Conservation (phyloP, 2,888 invertebrate species). For the Synanthedon andrenaeformis region DNA sequence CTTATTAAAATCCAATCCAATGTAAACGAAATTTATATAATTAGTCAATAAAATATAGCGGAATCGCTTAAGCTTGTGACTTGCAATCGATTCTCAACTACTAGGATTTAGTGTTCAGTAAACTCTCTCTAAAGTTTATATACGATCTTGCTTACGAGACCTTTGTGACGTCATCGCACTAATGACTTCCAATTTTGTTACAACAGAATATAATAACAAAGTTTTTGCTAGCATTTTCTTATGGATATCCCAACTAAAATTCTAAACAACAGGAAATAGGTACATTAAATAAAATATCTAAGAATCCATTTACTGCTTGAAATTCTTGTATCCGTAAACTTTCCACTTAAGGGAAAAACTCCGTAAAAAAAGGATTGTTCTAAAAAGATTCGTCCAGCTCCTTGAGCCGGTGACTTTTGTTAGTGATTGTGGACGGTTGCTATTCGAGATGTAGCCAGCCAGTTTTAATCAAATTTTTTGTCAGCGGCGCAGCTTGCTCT, state of each 20-base stretch:
- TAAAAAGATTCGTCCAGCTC: not conserved
- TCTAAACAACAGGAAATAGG: too few relatives aligned
- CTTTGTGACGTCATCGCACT: not conserved
- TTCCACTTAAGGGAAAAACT: not conserved
- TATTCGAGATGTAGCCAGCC: conserved; percentile 2
- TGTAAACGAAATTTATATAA: too few relatives aligned
- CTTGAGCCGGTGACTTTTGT: conserved; percentile 10
- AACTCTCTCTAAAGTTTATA: not conserved
- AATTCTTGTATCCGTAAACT: too few relatives aligned
- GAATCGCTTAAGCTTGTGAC: not conserved
- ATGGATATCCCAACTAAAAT: too few relatives aligned
- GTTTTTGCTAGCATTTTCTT: too few relatives aligned
- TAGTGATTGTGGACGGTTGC: conserved; percentile 8
- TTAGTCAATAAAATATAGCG: too few relatives aligned
- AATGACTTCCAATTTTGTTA: too few relatives aligned
- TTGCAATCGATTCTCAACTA: not conserved
- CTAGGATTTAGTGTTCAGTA: not conserved
- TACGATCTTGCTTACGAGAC: not conserved
- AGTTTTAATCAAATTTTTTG: not conserved
- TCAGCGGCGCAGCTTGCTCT: too few relatives aligned
- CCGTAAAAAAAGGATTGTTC: not conserved
- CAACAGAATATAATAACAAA: too few relatives aligned
- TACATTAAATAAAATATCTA: too few relatives aligned
- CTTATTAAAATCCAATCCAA: too few relatives aligned
- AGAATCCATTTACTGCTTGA: too few relatives aligned